Conservation (phyloP, 64 coral and sea anemone species). For the Orbicella faveolata region DNA sequence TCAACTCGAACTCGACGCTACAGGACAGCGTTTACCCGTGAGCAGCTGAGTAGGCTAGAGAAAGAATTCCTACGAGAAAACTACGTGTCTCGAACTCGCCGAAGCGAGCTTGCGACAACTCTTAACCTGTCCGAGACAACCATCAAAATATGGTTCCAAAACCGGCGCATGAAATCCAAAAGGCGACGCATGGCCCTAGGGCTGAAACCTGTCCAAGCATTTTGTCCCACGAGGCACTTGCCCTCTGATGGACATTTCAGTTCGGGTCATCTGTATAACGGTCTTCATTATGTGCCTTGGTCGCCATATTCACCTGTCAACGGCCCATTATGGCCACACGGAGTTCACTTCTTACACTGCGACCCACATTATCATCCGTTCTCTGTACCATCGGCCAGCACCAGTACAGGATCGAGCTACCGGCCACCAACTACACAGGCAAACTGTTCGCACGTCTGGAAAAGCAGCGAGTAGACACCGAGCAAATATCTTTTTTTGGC, state of each 20-base stretch:
- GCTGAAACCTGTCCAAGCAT: conserved; percentile 78
- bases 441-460: conserved; percentile 37
- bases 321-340: conserved; percentile 78
- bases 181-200: conserved; percentile 80
- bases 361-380: conserved; percentile 78
- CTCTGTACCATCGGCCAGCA: conserved; percentile 22
- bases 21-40: conserved; percentile 86
- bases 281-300: conserved; percentile 91
- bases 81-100: conserved; percentile 82
- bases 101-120: conserved; percentile 78
- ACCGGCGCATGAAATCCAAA: conserved; percentile 92
- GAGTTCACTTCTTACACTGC: conserved; percentile 78
- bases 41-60: conserved; percentile 84
- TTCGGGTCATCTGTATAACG: conserved; percentile 72
- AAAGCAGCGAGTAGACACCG: conserved; percentile 3
- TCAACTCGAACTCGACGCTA: conserved; percentile 80
- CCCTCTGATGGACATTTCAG: conserved; percentile 56
- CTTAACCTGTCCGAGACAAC: conserved; percentile 92
- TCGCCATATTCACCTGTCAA: conserved; percentile 71
- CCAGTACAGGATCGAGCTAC: conserved; percentile 4
- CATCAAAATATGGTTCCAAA: conserved; percentile 97
- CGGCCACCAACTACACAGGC: conserved; percentile 13
- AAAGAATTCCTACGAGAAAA: conserved; percentile 93
- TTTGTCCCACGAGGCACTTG: conserved; percentile 78
- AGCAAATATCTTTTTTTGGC: background rate